Evolutionary conservation across 2,888 invertebrate species (phyloP).

Genomic region (Dasysyrphus tricinctus): DNA sequence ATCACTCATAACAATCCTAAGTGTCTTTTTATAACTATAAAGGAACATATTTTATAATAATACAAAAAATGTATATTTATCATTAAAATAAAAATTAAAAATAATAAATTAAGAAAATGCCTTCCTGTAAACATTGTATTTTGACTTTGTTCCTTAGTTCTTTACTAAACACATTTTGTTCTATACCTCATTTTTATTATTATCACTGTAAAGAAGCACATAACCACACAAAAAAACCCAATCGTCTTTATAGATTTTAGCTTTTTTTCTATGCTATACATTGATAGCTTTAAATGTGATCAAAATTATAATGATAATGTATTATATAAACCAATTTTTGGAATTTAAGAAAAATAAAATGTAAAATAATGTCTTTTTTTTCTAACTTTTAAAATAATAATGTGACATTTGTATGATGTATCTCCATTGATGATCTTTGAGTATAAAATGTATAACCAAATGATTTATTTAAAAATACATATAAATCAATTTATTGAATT

Average conservation of each 20-base stretch:
- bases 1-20: slow-evolving; percentile 39
- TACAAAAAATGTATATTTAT: slow-evolving; percentile 14
- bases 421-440: slow-evolving; percentile 43
- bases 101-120: slow-evolving; percentile 12
- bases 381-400: not conserved
- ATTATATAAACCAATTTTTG: slow-evolving; percentile 52
- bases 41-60: slow-evolving; percentile 5
- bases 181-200: slow-evolving; percentile 9
- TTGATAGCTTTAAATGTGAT: slow-evolving; percentile 73
- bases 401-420: not conserved
- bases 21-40: slow-evolving; percentile 50
- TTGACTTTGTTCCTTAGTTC: slow-evolving; percentile 10
- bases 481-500: not conserved
- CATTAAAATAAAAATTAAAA: slow-evolving; percentile 9
- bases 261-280: slow-evolving; percentile 54
- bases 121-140: slow-evolving; percentile 26
- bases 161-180: slow-evolving; percentile 22
- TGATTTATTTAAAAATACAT: slow-evolving; percentile 11
- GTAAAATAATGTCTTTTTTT: slow-evolving; percentile 15
- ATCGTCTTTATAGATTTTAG: slow-evolving; percentile 46
- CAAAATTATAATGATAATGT: slow-evolving; percentile 39
- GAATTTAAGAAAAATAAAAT: slow-evolving; percentile 23
- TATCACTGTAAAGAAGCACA: slow-evolving; percentile 50
- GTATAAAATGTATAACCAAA: not conserved
- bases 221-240: slow-evolving; percentile 44